phyloP scores from a whole-genome alignment of 2,113 vertebrate genomes.

The Neolamprologus ventralis region DNA sequence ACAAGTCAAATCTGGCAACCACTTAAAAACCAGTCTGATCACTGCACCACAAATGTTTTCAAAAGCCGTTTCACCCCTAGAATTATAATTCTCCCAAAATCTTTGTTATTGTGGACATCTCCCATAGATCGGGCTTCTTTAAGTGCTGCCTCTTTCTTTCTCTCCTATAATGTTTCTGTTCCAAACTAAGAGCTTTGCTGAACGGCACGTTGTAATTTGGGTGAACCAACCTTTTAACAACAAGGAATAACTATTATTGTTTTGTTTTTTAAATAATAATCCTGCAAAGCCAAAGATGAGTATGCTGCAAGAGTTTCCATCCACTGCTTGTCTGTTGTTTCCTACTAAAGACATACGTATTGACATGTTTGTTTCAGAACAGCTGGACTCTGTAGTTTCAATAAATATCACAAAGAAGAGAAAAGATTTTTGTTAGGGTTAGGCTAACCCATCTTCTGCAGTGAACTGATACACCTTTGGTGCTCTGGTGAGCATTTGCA shows the following conservation, averaged over 20 bases:
- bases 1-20: not conserved
- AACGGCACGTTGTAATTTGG: not conserved
- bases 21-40: not conserved
- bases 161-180: not conserved
- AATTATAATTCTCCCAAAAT: not conserved
- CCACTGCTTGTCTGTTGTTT: not conserved
- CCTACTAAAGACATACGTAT: not conserved
- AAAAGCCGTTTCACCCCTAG: not conserved
- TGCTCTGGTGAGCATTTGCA: not conserved
- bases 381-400: not conserved
- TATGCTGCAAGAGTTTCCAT: accelerated
- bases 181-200: not conserved
- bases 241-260: not conserved
- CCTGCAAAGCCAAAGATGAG: not conserved
- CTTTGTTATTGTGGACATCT: not conserved
- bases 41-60: not conserved
- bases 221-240: not conserved
- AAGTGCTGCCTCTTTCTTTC: not conserved
- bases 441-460: not conserved
- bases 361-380: not conserved
- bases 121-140: not conserved
- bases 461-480: not conserved
- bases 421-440: not conserved
- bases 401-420: not conserved
- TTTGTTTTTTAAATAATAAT: accelerated